Percentiles rank a stretch among this genome's conserved stretches.
These are phyloP conservation scores for Nipponia nippon DNA, from an alignment of 2,113 vertebrate species.

Conservation along the genomic window DNA sequence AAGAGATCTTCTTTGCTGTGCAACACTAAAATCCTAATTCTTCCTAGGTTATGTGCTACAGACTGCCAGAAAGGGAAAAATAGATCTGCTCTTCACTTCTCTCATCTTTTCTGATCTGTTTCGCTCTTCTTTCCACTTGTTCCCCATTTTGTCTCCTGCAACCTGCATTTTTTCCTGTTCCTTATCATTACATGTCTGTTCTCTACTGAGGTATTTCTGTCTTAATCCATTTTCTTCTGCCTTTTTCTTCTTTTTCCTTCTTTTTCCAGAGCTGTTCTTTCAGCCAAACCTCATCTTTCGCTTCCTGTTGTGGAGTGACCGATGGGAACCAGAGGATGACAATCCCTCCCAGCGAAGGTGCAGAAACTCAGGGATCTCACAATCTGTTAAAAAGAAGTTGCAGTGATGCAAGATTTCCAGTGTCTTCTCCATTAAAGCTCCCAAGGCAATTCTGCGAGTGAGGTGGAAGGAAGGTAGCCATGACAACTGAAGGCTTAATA, in stretches of 20 bases:
- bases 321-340: neutral
- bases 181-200: neutral
- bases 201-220: neutral
- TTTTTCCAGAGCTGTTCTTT: neutral
- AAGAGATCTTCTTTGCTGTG: neutral
- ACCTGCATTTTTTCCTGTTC: neutral
- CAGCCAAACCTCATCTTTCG: neutral
- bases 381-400: neutral
- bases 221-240: neutral
- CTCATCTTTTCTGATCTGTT: neutral
- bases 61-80: neutral
- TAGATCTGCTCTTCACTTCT: neutral
- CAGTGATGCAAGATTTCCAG: neutral
- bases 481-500: constrained; percentile 55
- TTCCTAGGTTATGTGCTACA: neutral
- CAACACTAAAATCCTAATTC: neutral
- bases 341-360: neutral
- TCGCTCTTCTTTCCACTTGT: neutral
- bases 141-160: neutral
- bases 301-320: neutral
- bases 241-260: neutral
- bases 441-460: neutral
- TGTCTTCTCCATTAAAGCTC: constrained; percentile 53
- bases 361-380: neutral
- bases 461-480: constrained; percentile 32